Percentiles rank a stretch among this genome's conserved stretches.
phyloP scores from a whole-genome alignment of 2,797 vertebrate species.

The Pangasius mekongensis region DNA sequence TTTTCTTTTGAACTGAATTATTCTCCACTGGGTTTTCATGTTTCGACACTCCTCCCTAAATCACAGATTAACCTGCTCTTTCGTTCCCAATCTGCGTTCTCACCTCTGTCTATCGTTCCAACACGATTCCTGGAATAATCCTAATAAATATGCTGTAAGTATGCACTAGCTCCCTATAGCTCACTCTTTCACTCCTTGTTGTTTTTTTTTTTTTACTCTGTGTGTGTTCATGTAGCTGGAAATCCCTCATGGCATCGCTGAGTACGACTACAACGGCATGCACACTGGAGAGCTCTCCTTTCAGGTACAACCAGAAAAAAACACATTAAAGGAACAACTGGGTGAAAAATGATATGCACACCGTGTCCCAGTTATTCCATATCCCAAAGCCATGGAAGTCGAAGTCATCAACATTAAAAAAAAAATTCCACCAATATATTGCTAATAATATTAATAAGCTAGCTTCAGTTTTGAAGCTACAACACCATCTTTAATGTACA shows the following conservation, averaged over 20 bases:
- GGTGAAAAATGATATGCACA: not conserved
- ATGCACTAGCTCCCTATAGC: not conserved
- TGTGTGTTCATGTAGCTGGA: slow-evolving; percentile 76
- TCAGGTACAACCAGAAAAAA: slow-evolving; percentile 76
- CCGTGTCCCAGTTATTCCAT: not conserved
- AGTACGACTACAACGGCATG: slow-evolving; percentile 75
- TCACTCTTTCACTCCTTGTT: too few relatives aligned
- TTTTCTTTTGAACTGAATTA: not conserved
- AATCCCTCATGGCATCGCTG: slow-evolving; percentile 82
- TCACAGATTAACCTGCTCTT: not conserved
- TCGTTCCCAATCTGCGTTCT: not conserved
- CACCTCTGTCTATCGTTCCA: not conserved
- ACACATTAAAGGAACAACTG: not conserved
- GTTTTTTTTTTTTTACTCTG: slow-evolving; percentile 48
- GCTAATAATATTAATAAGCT: not conserved
- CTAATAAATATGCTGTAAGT: not conserved
- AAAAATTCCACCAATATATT: not conserved
- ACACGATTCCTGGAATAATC: not conserved
- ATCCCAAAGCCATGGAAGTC: not conserved
- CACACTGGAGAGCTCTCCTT: slow-evolving; percentile 78
- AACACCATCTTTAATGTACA: not conserved
- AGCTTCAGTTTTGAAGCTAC: not conserved
- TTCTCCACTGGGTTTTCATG: too few relatives aligned
- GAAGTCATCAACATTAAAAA: not conserved
- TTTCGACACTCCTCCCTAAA: too few relatives aligned